These are phyloP conservation scores for Mesoclemmys tuberculata DNA, from an alignment of 2,113 vertebrate genomes.

Conservation along the genomic window DNA sequence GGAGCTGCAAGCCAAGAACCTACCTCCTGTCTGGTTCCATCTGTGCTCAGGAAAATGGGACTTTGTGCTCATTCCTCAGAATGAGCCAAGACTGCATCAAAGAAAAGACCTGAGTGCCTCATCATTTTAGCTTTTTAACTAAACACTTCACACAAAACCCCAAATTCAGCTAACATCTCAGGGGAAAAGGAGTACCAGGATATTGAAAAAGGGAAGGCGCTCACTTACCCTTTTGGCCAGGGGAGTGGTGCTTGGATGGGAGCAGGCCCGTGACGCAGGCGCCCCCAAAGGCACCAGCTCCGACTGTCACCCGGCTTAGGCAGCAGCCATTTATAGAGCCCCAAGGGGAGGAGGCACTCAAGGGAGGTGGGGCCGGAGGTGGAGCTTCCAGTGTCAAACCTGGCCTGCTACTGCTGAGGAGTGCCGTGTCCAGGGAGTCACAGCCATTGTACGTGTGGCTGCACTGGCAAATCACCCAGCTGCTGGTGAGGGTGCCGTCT, in stretches of 20 bases:
- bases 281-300: not conserved
- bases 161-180: not conserved
- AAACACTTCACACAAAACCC: not conserved
- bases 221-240: not conserved
- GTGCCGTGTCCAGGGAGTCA: not conserved
- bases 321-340: constrained; percentile 37
- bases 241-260: not conserved
- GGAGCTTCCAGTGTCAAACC: not conserved
- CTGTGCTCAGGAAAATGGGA: not conserved
- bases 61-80: not conserved
- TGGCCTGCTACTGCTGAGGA: rapidly evolving
- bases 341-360: constrained; percentile 20
- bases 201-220: not conserved
- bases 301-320: not conserved
- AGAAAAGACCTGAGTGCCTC: not conserved
- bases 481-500: not conserved
- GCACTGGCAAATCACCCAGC: not conserved
- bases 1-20: not conserved
- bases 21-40: not conserved
- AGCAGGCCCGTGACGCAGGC: not conserved
- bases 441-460: not conserved
- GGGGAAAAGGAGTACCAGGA: not conserved
- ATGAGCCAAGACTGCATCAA: not conserved
- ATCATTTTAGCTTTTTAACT: not conserved
- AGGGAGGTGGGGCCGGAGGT: constrained; percentile 25